A percentile compares a stretch with the other conserved stretches of the same genome.
Evolutionary conservation across 2,797 vertebrate genomes (phyloP).

Genomic region (Acomys russatus): DNA sequence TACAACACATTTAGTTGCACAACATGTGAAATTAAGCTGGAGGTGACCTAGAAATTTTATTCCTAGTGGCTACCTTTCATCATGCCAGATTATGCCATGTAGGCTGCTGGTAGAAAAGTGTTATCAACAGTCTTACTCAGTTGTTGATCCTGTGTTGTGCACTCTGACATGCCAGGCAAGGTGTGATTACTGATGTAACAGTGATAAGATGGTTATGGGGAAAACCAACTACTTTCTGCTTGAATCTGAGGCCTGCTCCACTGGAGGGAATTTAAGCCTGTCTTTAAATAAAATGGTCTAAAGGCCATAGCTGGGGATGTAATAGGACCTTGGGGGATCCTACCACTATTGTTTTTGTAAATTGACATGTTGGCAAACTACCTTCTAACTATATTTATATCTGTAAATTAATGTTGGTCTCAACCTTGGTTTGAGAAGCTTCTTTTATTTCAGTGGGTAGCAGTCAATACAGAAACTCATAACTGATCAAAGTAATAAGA

Average conservation of each 20-base stretch:
- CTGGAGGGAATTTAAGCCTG: neutral
- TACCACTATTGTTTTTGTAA: neutral
- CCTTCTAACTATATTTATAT: neutral
- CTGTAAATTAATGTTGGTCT: neutral
- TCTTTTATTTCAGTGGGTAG: neutral
- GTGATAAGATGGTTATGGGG: neutral
- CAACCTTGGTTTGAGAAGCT: neutral
- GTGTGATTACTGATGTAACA: neutral
- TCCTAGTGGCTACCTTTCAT: neutral
- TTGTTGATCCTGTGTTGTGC: neutral
- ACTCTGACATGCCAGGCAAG: neutral
- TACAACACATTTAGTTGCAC: neutral
- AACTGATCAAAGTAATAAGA: neutral
- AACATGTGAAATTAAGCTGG: neutral
- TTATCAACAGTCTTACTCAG: neutral
- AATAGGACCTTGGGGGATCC: neutral
- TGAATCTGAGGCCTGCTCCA: neutral
- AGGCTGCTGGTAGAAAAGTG: neutral
- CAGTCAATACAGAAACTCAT: neutral
- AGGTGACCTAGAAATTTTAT: neutral
- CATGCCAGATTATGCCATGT: neutral
- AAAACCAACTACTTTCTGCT: neutral
- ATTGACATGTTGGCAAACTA: neutral
- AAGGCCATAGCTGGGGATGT: neutral
- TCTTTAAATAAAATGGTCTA: neutral